phyloP scores from a whole-genome alignment of 2,888 invertebrate species.

The Lasioglossum zephyrum region DNA sequence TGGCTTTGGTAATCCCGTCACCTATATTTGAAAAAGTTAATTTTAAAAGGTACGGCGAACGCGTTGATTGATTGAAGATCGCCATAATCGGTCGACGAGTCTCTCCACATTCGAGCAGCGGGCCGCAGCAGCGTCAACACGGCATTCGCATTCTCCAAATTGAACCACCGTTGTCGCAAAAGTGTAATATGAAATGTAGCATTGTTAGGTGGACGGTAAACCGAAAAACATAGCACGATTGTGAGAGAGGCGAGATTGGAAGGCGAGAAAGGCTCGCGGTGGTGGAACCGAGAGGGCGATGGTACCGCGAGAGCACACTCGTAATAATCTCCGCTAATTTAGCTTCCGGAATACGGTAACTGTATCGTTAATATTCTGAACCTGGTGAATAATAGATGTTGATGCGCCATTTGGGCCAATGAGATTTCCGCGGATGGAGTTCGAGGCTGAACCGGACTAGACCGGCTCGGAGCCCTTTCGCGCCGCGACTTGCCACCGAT shows the following conservation, averaged over 20 bases:
- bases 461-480: slow-evolving; percentile 62
- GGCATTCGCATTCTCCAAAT: background rate
- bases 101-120: too few relatives aligned
- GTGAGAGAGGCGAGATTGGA: background rate
- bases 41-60: too few relatives aligned
- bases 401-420: slow-evolving; percentile 84
- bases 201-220: background rate
- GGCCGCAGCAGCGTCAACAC: background rate
- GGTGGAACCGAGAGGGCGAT: slow-evolving; percentile 57
- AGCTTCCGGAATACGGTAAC: slow-evolving; percentile 83
- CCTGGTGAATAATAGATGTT: slow-evolving; percentile 83
- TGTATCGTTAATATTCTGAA: slow-evolving; percentile 84
- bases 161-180: background rate
- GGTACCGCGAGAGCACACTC: slow-evolving; percentile 78
- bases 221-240: background rate
- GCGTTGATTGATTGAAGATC: too few relatives aligned
- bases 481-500: slow-evolving; percentile 50
- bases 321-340: slow-evolving; percentile 84
- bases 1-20: too few relatives aligned
- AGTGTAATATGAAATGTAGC: background rate
- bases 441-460: slow-evolving; percentile 80
- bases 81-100: too few relatives aligned
- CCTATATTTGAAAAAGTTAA: too few relatives aligned
- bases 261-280: slow-evolving; percentile 41
- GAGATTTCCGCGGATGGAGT: slow-evolving; percentile 82